Conservation (phyloP, 2,888 invertebrate genomes). For the Neoscelio sp. region DNA sequence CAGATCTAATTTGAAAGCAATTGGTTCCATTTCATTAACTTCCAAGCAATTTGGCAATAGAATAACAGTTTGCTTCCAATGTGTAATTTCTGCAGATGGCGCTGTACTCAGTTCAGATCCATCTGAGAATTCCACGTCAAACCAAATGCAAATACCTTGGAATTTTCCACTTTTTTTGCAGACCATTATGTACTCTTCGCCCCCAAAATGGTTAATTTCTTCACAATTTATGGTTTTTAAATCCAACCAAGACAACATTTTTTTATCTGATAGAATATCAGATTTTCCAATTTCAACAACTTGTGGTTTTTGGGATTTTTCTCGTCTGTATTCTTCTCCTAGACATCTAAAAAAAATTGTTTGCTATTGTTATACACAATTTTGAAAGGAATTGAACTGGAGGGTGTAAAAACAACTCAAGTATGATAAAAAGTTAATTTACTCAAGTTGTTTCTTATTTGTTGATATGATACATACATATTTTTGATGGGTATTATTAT, state of each 20-base stretch:
- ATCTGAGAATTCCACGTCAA: slow-evolving; percentile 89
- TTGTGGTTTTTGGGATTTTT: slow-evolving; percentile 88
- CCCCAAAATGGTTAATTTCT: slow-evolving; percentile 86
- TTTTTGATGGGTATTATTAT: too few relatives aligned
- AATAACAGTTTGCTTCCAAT: slow-evolving; percentile 91
- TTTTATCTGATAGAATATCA: slow-evolving; percentile 87
- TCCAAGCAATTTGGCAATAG: slow-evolving; percentile 88
- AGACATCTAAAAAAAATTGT: slow-evolving; percentile 81
- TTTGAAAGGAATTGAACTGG: too few relatives aligned
- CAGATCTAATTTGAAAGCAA: slow-evolving; percentile 88
- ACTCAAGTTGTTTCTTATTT: too few relatives aligned
- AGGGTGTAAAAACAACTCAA: too few relatives aligned
- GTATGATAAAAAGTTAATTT: too few relatives aligned
- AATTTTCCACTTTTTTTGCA: slow-evolving; percentile 85
- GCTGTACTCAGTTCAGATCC: slow-evolving; percentile 84
- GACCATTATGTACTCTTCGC: slow-evolving; percentile 85
- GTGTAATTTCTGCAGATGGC: slow-evolving; percentile 85
- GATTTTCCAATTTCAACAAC: slow-evolving; percentile 85
- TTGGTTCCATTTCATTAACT: slow-evolving; percentile 86
- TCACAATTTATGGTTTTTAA: slow-evolving; percentile 85
- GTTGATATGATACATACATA: too few relatives aligned
- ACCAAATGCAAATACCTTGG: slow-evolving; percentile 93
- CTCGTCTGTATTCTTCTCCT: slow-evolving; percentile 86
- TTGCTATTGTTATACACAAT: too few relatives aligned
- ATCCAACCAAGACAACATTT: slow-evolving; percentile 88